A percentile compares a stretch with the other conserved stretches of the same genome.
These are phyloP conservation scores for Clytia hemisphaerica DNA, from an alignment of 30 jellyfish, hydroid and myxozoan species.

Conservation along the genomic window DNA sequence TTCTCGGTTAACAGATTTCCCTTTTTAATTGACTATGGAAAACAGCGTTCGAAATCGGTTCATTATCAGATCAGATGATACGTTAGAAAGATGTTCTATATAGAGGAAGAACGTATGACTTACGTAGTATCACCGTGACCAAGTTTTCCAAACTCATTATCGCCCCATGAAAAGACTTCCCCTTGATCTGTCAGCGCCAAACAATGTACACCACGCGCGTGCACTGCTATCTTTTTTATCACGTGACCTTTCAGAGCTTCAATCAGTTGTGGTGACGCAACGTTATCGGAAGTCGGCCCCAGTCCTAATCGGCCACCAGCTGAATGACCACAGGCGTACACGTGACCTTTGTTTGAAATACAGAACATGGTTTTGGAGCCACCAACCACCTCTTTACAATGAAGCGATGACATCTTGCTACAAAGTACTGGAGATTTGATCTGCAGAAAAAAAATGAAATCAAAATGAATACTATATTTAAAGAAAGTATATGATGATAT, in stretches of 20 bases:
- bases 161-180: constrained; percentile 80
- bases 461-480: too few species aligned
- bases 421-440: constrained; percentile 59
- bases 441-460: constrained; percentile 13
- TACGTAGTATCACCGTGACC: constrained; percentile 73
- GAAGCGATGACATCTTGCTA: constrained; percentile 48
- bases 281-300: constrained; percentile 61
- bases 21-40: too few species aligned
- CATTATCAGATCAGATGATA: too few species aligned
- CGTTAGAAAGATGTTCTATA: too few species aligned
- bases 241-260: constrained; percentile 43
- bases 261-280: constrained; percentile 56
- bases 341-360: constrained; percentile 71
- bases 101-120: background rate
- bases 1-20: too few species aligned
- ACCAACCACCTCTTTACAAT: constrained; percentile 57
- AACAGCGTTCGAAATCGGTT: too few species aligned
- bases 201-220: constrained; percentile 85
- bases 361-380: constrained; percentile 74
- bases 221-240: constrained; percentile 76
- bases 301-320: constrained; percentile 66
- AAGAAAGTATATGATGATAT: too few species aligned
- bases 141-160: constrained; percentile 79
- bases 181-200: constrained; percentile 73
- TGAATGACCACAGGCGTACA: constrained; percentile 79